phyloP scores from a whole-genome alignment of 2,113 vertebrate species.

The Odontophorus gujanensis region DNA sequence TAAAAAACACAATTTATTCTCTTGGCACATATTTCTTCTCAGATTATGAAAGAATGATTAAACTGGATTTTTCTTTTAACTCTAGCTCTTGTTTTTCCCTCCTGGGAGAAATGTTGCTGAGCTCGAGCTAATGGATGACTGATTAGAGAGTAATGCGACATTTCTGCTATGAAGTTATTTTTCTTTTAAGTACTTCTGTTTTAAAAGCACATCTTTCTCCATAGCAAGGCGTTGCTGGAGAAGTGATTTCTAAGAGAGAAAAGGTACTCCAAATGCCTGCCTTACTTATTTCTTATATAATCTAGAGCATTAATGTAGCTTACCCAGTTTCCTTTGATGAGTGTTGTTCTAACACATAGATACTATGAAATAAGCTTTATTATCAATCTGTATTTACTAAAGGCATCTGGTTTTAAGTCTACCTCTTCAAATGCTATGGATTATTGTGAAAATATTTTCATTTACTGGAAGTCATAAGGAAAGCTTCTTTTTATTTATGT shows the following conservation, averaged over 20 bases:
- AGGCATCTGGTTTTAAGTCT: background rate
- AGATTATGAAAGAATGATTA: background rate
- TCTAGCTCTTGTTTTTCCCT: background rate
- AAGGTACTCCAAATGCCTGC: background rate
- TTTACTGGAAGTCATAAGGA: background rate
- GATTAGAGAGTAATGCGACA: background rate
- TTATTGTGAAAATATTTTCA: background rate
- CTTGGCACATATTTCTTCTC: background rate
- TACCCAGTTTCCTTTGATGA: background rate
- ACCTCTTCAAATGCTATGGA: background rate
- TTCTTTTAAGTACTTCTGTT: background rate
- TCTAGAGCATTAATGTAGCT: background rate
- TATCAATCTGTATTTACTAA: background rate
- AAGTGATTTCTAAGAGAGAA: background rate
- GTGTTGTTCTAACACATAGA: background rate
- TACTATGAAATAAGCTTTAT: background rate
- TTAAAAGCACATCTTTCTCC: background rate
- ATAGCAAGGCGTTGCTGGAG: background rate
- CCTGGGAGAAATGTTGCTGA: background rate
- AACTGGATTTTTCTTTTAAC: background rate
- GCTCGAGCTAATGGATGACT: background rate
- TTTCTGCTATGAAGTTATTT: background rate
- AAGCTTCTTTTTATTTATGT: background rate
- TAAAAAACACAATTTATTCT: background rate
- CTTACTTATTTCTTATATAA: background rate